Evolutionary conservation across 2,113 vertebrate genomes (phyloP).

Genomic region (Zonotrichia leucophrys): DNA sequence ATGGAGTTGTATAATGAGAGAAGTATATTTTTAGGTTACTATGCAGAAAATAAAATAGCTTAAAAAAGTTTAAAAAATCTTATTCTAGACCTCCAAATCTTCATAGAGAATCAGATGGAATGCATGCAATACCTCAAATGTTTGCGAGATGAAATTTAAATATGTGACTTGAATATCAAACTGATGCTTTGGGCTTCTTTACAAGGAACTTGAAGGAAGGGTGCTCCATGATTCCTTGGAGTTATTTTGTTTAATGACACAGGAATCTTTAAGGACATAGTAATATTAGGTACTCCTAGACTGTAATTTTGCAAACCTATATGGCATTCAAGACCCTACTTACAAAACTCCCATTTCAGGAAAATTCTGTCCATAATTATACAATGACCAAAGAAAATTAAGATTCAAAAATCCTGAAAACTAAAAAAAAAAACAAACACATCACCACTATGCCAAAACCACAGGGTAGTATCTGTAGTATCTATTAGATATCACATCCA

Average conservation of each 20-base stretch:
- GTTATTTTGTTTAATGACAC: not conserved
- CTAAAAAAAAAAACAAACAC: not conserved
- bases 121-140: not conserved
- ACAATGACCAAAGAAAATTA: not conserved
- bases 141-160: not conserved
- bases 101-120: not conserved
- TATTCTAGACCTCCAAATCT: not conserved
- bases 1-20: rapidly evolving
- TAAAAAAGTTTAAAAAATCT: not conserved
- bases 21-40: not conserved
- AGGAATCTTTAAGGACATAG: not conserved
- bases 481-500: not conserved
- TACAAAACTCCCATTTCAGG: not conserved
- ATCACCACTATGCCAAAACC: not conserved
- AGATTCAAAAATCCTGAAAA: not conserved
- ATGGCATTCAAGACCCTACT: not conserved
- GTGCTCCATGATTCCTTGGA: not conserved
- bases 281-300: not conserved
- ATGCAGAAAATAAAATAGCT: not conserved
- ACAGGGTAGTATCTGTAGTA: not conserved
- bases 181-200: not conserved
- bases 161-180: not conserved
- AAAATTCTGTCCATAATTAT: not conserved
- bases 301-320: not conserved
- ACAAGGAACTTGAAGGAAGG: not conserved